Percentiles rank a stretch among this genome's conserved stretches.
Evolutionary conservation across 2,797 vertebrate genomes (phyloP).

Genomic region (Microctenopoma lineatum): DNA sequence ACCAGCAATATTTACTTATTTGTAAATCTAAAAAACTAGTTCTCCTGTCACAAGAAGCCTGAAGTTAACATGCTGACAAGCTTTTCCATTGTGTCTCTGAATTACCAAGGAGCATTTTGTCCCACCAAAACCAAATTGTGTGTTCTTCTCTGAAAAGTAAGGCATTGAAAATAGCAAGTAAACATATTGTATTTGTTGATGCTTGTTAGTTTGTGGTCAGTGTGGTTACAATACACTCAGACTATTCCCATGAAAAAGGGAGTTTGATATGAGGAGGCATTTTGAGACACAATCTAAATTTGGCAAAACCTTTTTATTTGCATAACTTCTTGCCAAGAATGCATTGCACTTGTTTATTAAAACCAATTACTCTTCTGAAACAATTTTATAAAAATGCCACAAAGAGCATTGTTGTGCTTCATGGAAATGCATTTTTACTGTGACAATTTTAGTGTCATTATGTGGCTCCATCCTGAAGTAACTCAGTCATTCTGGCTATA

Average conservation of each 20-base stretch:
- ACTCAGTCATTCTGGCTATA: neutral
- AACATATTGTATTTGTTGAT: conserved; percentile 17
- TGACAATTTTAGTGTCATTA: neutral
- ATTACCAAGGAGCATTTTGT: neutral
- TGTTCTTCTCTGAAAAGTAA: conserved; percentile 9
- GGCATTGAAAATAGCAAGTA: conserved; percentile 9
- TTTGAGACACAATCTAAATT: conserved; percentile 16
- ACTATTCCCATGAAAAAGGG: conserved; percentile 13
- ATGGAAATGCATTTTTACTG: neutral
- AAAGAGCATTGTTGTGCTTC: conserved; percentile 8
- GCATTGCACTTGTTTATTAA: conserved; percentile 3
- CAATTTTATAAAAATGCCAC: neutral
- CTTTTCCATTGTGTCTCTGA: neutral
- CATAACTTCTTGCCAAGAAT: conserved; percentile 7
- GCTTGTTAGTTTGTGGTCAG: conserved; percentile 9
- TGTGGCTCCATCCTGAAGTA: neutral
- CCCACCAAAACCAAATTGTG: neutral
- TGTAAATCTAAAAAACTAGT: neutral
- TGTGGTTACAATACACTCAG: conserved; percentile 1
- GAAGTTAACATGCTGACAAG: neutral
- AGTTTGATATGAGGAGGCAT: conserved; percentile 15
- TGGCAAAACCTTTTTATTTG: conserved; percentile 9
- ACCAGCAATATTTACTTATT: conserved; percentile 6
- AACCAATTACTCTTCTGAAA: neutral
- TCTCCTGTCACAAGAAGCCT: neutral